Conservation (phyloP, 30 jellyfish, hydroid and myxozoan species). For the Calvadosia cruxmelitensis region DNA sequence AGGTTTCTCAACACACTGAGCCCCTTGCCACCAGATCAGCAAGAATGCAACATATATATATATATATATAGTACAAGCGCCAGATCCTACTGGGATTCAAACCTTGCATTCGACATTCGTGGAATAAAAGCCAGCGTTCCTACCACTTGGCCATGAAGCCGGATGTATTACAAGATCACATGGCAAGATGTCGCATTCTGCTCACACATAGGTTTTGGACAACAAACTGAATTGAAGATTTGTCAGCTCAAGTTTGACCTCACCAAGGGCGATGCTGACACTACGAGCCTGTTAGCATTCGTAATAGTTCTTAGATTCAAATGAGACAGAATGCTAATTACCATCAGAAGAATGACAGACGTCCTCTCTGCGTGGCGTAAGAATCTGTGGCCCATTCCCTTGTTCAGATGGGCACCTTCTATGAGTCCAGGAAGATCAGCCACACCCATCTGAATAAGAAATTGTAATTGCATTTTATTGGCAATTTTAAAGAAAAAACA, state of each 20-base stretch:
- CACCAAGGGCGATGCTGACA: too few relatives aligned
- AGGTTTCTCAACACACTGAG: too few relatives aligned
- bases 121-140: too few relatives aligned
- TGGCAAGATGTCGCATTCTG: neutral
- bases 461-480: too few relatives aligned
- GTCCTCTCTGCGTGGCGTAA: slow-evolving; percentile 86
- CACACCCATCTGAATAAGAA: slow-evolving; percentile 29
- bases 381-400: slow-evolving; percentile 87
- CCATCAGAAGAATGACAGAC: slow-evolving; percentile 47
- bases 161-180: too few relatives aligned
- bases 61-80: too few relatives aligned
- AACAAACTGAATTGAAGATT: neutral
- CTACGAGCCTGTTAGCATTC: too few relatives aligned
- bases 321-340: neutral
- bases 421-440: slow-evolving; percentile 92
- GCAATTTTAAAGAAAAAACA: too few relatives aligned
- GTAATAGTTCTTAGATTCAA: neutral
- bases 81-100: too few relatives aligned
- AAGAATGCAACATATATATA: neutral
- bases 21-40: neutral
- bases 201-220: neutral
- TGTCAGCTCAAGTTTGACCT: neutral
- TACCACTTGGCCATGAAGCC: too few relatives aligned
- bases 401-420: slow-evolving; percentile 81
- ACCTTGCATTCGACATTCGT: too few relatives aligned